phyloP scores from a whole-genome alignment of 1,140 invertebrate species.

The Cotesia chilonis region DNA sequence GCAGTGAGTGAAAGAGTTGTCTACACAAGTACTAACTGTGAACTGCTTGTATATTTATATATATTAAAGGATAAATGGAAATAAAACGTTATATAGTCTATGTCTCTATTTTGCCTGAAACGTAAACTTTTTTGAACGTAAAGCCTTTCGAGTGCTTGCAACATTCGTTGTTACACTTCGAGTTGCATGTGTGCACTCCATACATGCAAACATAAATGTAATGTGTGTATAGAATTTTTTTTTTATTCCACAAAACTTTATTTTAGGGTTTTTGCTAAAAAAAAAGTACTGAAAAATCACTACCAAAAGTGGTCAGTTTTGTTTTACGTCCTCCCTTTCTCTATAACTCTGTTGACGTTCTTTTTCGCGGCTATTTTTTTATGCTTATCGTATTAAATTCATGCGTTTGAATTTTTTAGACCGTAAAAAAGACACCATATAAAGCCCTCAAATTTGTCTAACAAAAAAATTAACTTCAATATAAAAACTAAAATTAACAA shows the following conservation, averaged over 20 bases:
- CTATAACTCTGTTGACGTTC: neutral
- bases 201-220: neutral
- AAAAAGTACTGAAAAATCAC: constrained; percentile 40
- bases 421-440: constrained; percentile 8
- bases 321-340: constrained; percentile 7
- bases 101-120: constrained; percentile 30
- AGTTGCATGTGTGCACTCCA: constrained; percentile 22
- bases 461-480: neutral
- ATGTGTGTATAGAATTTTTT: neutral
- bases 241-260: constrained; percentile 35
- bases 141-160: constrained; percentile 39
- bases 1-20: constrained; percentile 26
- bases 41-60: constrained; percentile 15
- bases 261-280: constrained; percentile 48
- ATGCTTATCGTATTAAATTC: neutral
- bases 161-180: too few species aligned
- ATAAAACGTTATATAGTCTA: constrained; percentile 22
- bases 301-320: constrained; percentile 26
- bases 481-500: neutral
- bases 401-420: constrained; percentile 4
- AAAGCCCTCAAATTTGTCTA: neutral
- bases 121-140: constrained; percentile 57
- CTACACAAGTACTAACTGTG: constrained; percentile 2
- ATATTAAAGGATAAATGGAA: constrained; percentile 13
- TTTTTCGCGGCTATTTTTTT: neutral